Evolutionary conservation across 2,113 vertebrate species (phyloP).

Genomic region (Paraplagusia blochii): DNA sequence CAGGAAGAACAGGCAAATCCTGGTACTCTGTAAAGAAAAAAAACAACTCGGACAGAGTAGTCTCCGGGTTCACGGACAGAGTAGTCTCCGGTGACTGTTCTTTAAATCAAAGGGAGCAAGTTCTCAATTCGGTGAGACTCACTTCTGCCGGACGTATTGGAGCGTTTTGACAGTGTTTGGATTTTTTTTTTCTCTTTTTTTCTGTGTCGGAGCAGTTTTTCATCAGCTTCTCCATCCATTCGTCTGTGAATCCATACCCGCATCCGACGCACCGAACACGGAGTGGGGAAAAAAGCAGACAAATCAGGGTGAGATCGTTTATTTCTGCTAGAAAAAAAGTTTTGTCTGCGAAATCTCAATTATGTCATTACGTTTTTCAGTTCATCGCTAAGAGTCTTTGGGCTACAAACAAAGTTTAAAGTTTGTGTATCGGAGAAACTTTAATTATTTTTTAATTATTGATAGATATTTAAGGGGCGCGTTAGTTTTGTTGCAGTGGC

Average conservation of each 20-base stretch:
- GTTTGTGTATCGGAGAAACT: no score
- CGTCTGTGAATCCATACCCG: no score
- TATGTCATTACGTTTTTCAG: background rate
- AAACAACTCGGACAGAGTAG: background rate
- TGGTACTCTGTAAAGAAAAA: background rate
- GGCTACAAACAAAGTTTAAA: no score
- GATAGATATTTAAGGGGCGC: no score
- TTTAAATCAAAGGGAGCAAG: conserved; percentile 29
- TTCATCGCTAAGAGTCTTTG: no score
- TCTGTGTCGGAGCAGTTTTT: conserved; percentile 26
- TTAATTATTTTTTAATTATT: no score
- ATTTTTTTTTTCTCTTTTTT: background rate
- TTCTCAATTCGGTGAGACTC: conserved; percentile 18
- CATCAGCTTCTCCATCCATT: conserved; percentile 16
- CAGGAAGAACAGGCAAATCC: background rate
- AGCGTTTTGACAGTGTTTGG: background rate
- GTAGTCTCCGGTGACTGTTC: conserved; percentile 1
- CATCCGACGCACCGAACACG: background rate
- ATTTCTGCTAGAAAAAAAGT: background rate
- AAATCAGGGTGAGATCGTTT: conserved; percentile 27
- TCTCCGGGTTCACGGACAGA: background rate
- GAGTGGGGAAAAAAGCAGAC: no score
- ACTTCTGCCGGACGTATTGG: conserved; percentile 10
- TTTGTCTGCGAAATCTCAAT: no score
- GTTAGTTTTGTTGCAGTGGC: no score